A percentile compares a stretch with the other conserved stretches of the same genome.
Evolutionary conservation across 64 coral and sea anemone genomes (phyloP).

Genomic region (Catalaphyllia jardinei): DNA sequence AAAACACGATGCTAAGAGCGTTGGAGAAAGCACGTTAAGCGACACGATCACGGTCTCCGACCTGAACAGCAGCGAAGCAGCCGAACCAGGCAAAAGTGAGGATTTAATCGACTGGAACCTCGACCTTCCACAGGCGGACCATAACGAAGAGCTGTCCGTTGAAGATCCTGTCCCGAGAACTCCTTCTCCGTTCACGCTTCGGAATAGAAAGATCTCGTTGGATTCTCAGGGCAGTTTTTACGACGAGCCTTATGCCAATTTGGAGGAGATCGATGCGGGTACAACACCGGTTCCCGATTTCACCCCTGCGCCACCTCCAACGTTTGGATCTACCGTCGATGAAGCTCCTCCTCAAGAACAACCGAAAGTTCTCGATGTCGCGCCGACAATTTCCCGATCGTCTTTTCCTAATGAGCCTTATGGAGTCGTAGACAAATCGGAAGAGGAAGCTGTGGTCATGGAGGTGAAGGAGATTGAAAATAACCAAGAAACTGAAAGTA

Average conservation of each 20-base stretch:
- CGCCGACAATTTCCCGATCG: neutral
- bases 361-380: neutral
- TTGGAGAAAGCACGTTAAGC: constrained; percentile 2
- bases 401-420: neutral
- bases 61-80: neutral
- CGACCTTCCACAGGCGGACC: neutral
- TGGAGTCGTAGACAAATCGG: constrained; percentile 12
- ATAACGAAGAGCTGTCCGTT: neutral
- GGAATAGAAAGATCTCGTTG: constrained; percentile 75
- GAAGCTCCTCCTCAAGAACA: neutral
- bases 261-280: constrained; percentile 78
- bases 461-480: constrained; percentile 41
- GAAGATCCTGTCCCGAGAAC: neutral
- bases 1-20: constrained; percentile 2
- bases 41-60: neutral
- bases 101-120: neutral
- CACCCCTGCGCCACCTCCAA: constrained; percentile 32
- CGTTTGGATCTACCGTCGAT: neutral
- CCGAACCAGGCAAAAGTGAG: neutral
- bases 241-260: constrained; percentile 81
- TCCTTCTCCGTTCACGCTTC: constrained; percentile 29
- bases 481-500: neutral
- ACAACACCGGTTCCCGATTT: constrained; percentile 48
- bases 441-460: constrained; percentile 36
- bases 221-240: constrained; percentile 75